A percentile compares a stretch with the other conserved stretches of the same genome.
These are phyloP conservation scores for Eurypyga helias DNA, from an alignment of 2,113 vertebrate genomes.

Conservation along the genomic window DNA sequence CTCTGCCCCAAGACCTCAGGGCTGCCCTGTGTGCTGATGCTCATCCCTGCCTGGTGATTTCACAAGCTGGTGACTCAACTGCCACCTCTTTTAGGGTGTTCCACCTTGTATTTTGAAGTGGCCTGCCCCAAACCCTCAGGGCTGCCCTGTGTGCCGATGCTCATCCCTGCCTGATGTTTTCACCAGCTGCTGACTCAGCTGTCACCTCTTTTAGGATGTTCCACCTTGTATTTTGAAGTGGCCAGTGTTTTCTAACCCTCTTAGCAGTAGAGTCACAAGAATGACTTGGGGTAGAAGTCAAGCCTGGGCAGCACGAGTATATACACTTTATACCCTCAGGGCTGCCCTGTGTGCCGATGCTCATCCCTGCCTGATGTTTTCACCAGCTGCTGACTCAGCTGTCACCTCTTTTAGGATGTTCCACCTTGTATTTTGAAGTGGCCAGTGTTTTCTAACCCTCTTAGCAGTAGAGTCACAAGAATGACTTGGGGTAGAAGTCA, in stretches of 20 bases:
- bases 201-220: not conserved
- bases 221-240: not conserved
- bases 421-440: not conserved
- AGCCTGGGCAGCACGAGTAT: rapidly evolving
- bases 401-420: not conserved
- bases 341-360: too few relatives aligned
- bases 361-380: not conserved
- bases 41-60: not conserved
- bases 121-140: too few relatives aligned
- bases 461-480: too few relatives aligned
- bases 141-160: too few relatives aligned
- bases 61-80: not conserved
- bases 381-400: not conserved
- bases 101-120: not conserved
- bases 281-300: not conserved
- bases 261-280: too few relatives aligned
- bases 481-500: not conserved
- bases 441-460: not conserved
- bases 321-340: too few relatives aligned
- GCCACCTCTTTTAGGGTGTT: not conserved
- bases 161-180: not conserved
- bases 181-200: not conserved
- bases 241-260: not conserved
- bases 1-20: rapidly evolving
- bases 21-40: too few relatives aligned